Conservation (phyloP, 2,888 invertebrate species). For the Stenoptilia bipunctidactyla region DNA sequence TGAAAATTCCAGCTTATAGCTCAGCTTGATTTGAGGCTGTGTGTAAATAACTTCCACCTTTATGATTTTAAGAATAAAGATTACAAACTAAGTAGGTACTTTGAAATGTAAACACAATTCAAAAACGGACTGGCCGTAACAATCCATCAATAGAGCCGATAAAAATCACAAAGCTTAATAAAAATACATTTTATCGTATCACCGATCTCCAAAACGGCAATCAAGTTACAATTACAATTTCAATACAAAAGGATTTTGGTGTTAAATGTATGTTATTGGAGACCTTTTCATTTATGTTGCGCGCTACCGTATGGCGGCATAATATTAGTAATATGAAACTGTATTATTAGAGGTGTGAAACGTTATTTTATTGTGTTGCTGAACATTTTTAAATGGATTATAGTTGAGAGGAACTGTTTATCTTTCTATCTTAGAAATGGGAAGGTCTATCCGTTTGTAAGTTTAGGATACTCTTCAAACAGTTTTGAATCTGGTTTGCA, state of each 20-base stretch:
- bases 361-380: slow-evolving; percentile 6
- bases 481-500: too few species aligned
- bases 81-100: too few species aligned
- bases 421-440: too few species aligned
- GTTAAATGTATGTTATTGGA: slow-evolving; percentile 15
- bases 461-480: too few species aligned
- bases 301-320: slow-evolving; percentile 17
- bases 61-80: too few species aligned
- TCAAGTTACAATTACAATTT: slow-evolving; percentile 27
- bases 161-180: slow-evolving; percentile 13
- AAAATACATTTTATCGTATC: slow-evolving; percentile 10
- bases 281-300: slow-evolving; percentile 12
- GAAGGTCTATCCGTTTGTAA: too few species aligned
- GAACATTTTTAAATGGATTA: neutral
- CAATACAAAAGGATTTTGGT: slow-evolving; percentile 12
- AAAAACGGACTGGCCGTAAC: neutral
- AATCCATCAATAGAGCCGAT: slow-evolving; percentile 13
- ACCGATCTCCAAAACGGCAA: slow-evolving; percentile 26
- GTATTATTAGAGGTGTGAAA: slow-evolving; percentile 21
- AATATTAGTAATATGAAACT: slow-evolving; percentile 30
- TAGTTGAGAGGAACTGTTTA: too few species aligned
- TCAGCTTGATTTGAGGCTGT: too few species aligned
- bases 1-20: too few species aligned
- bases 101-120: too few species aligned
- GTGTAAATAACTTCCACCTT: too few species aligned